Percentiles rank a stretch among this genome's conserved stretches.
Conservation (phyloP, 30 jellyfish, hydroid and myxozoan species). For the Catostylus mosaicus region DNA sequence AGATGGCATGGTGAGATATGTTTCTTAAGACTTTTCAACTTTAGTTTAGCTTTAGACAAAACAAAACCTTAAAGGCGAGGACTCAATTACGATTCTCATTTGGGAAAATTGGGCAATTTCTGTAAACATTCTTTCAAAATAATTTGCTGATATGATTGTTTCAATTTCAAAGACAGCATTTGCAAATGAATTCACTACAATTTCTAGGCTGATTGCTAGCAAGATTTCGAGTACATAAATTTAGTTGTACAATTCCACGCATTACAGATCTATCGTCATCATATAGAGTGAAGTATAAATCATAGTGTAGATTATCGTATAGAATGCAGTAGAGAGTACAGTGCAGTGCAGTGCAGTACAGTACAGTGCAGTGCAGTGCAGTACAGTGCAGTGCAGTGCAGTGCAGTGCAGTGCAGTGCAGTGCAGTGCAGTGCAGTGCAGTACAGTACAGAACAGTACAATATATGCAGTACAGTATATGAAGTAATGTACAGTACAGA, state of each 20-base stretch:
- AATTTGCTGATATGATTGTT: not conserved
- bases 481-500: not conserved
- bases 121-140: not conserved
- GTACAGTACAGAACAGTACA: not conserved
- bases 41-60: not conserved
- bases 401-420: not conserved
- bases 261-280: too few relatives aligned
- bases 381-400: not conserved
- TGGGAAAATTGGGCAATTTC: not conserved
- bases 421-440: not conserved
- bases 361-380: not conserved
- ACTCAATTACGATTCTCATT: not conserved
- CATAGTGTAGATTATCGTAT: too few relatives aligned
- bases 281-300: too few relatives aligned
- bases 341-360: not conserved
- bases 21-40: not conserved
- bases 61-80: not conserved
- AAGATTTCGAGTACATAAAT: too few relatives aligned
- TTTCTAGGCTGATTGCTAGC: too few relatives aligned
- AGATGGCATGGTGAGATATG: not conserved
- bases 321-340: not conserved
- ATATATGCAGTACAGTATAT: not conserved
- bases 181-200: not conserved
- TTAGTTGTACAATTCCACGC: too few relatives aligned
- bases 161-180: not conserved